Percentiles rank a stretch among this genome's conserved stretches.
Conservation (phyloP, 2,888 invertebrate species). For the Drosophila emarginata region DNA sequence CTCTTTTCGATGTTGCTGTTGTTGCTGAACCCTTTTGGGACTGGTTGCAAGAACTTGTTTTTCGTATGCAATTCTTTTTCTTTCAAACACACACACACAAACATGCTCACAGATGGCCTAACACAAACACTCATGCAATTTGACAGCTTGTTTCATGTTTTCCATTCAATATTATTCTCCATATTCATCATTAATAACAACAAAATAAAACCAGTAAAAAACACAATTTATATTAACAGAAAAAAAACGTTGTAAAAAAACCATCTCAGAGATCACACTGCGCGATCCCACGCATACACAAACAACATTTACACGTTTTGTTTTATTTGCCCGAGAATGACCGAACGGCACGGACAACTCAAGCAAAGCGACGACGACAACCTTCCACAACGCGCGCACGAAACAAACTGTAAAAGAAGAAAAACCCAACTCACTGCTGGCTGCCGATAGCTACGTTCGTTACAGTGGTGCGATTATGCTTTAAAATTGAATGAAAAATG, state of each 20-base stretch:
- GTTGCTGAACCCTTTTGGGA: slow-evolving; percentile 52
- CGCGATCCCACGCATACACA: slow-evolving; percentile 36
- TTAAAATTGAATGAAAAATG: neutral
- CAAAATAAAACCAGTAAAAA: slow-evolving; percentile 9
- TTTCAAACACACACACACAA: slow-evolving; percentile 20
- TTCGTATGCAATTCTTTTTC: slow-evolving; percentile 64
- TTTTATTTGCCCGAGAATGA: slow-evolving; percentile 26
- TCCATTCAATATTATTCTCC: slow-evolving; percentile 24
- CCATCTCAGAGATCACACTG: slow-evolving; percentile 34
- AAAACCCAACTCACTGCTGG: slow-evolving; percentile 28
- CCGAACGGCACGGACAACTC: slow-evolving; percentile 33
- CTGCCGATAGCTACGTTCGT: neutral
- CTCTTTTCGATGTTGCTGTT: slow-evolving; percentile 28
- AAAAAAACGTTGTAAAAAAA: slow-evolving; percentile 16
- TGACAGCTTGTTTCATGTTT: slow-evolving; percentile 18
- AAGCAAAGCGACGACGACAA: slow-evolving; percentile 38
- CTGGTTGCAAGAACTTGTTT: slow-evolving; percentile 69
- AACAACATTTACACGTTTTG: slow-evolving; percentile 48
- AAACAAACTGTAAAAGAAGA: slow-evolving; percentile 57
- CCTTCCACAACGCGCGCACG: slow-evolving; percentile 61
- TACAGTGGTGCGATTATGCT: neutral
- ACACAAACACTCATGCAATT: slow-evolving; percentile 19
- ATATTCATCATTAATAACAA: slow-evolving; percentile 5
- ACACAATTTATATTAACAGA: slow-evolving; percentile 20
- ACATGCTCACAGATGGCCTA: slow-evolving; percentile 7